These are phyloP conservation scores for Ctenodactylus gundi DNA, from an alignment of 2,113 vertebrate genomes.

Conservation along the genomic window DNA sequence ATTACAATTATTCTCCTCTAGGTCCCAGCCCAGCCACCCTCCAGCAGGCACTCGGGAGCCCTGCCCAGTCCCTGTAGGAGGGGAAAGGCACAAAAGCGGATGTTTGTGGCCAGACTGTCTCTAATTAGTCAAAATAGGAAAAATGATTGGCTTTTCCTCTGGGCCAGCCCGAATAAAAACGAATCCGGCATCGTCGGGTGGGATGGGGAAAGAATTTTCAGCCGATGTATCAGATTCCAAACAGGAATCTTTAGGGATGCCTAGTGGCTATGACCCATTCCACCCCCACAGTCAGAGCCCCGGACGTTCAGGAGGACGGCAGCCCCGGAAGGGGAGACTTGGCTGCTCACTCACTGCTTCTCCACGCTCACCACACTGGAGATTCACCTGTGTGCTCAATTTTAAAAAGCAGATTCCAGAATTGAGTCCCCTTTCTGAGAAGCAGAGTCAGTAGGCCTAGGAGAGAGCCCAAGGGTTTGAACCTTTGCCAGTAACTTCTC, in stretches of 20 bases:
- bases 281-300: neutral
- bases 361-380: neutral
- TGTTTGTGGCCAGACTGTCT: constrained; percentile 83
- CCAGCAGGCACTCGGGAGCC: constrained; percentile 64
- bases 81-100: constrained; percentile 73
- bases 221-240: neutral
- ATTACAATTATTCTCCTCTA: constrained; percentile 51
- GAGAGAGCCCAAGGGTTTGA: neutral
- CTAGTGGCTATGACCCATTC: constrained; percentile 22
- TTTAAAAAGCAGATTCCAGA: neutral
- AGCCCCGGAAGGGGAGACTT: neutral
- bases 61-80: constrained; percentile 62
- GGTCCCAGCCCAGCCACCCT: constrained; percentile 46
- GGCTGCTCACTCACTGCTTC: neutral
- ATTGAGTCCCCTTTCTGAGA: neutral
- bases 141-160: constrained; percentile 70
- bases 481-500: neutral
- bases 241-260: neutral
- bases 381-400: neutral
- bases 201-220: constrained; percentile 41
- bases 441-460: neutral
- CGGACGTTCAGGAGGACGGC: neutral
- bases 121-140: constrained; percentile 77
- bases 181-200: constrained; percentile 51
- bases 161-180: constrained; percentile 51